A percentile compares a stretch with the other conserved stretches of the same genome.
Evolutionary conservation across 2,113 vertebrate species (phyloP).

Genomic region (Rhinoderma darwinii): DNA sequence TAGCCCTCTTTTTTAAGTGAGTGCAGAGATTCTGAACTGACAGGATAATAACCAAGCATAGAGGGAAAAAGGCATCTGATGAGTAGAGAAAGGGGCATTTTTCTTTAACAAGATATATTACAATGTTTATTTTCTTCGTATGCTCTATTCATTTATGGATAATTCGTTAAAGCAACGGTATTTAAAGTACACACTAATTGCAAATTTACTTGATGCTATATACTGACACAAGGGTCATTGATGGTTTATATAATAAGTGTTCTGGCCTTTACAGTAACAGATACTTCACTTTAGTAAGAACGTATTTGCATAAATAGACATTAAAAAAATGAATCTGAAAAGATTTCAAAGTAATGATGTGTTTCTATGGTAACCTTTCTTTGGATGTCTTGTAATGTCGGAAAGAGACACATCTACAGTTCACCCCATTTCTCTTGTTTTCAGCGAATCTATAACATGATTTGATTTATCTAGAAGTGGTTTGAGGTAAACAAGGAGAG

Average conservation of each 20-base stretch:
- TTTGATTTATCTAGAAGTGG: conserved; percentile 38
- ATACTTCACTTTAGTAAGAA: conserved; percentile 28
- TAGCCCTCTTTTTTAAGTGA: too few species aligned
- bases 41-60: too few species aligned
- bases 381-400: conserved; percentile 51
- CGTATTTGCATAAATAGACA: conserved; percentile 6
- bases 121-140: not conserved
- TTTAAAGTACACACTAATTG: not conserved
- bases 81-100: too few species aligned
- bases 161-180: not conserved
- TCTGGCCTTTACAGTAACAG: conserved; percentile 30
- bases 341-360: conserved; percentile 65
- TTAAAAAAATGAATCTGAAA: conserved; percentile 38
- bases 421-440: conserved; percentile 24
- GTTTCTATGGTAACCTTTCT: conserved; percentile 76
- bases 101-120: not conserved
- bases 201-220: conserved; percentile 11
- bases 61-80: too few species aligned
- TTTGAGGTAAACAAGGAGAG: conserved; percentile 33
- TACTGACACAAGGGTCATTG: not conserved
- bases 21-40: too few species aligned
- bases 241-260: conserved; percentile 2
- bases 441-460: conserved; percentile 11
- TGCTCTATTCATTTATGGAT: not conserved
- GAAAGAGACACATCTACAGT: conserved; percentile 23